These are phyloP conservation scores for Dendroctonus valens DNA, from an alignment of 1,140 invertebrate genomes.

Conservation along the genomic window DNA sequence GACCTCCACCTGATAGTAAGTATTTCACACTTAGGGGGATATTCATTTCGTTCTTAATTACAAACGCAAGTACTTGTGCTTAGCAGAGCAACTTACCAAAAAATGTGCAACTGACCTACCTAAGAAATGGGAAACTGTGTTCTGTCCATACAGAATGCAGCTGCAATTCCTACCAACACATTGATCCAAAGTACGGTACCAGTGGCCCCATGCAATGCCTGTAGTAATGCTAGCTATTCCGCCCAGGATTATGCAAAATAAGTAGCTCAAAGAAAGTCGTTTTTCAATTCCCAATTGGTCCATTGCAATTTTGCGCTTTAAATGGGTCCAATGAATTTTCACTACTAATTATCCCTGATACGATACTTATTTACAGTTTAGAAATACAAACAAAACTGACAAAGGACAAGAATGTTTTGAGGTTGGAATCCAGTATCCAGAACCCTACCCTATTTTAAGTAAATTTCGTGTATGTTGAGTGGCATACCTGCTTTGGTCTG, in stretches of 20 bases:
- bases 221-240: slow-evolving; percentile 50
- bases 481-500: too few species aligned
- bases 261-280: slow-evolving; percentile 50
- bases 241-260: slow-evolving; percentile 46
- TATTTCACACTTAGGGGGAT: background rate
- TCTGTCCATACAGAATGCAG: slow-evolving; percentile 57
- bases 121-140: slow-evolving; percentile 52
- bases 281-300: slow-evolving; percentile 47
- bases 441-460: too few species aligned
- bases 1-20: slow-evolving; percentile 50
- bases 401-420: too few species aligned
- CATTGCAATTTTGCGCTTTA: slow-evolving; percentile 18
- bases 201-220: slow-evolving; percentile 56
- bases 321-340: too few species aligned
- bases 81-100: background rate
- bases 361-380: too few species aligned
- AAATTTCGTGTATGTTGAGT: too few species aligned
- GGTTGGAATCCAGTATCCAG: too few species aligned
- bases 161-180: slow-evolving; percentile 56
- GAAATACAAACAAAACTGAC: too few species aligned
- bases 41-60: too few species aligned
- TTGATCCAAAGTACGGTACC: slow-evolving; percentile 54
- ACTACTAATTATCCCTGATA: too few species aligned
- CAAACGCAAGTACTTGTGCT: background rate
- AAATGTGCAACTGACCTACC: slow-evolving; percentile 39